phyloP scores from a whole-genome alignment of 2,113 vertebrate genomes.

The Chroicocephalus ridibundus region DNA sequence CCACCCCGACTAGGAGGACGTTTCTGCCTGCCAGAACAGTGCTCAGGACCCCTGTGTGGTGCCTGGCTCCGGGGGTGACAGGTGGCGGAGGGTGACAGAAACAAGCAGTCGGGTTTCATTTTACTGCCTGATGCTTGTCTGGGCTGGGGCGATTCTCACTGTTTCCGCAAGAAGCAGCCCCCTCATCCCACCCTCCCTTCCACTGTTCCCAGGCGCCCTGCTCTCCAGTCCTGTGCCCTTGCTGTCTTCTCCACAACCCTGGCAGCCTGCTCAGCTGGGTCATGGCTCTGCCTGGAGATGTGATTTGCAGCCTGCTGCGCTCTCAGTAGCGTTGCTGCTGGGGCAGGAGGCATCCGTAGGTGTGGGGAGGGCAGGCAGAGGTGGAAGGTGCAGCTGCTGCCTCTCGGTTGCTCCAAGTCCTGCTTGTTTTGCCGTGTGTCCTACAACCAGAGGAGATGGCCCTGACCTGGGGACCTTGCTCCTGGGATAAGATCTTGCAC shows the following conservation, averaged over 20 bases:
- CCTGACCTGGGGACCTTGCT: background rate
- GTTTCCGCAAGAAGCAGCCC: background rate
- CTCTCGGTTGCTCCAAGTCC: background rate
- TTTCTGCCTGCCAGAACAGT: rapidly evolving
- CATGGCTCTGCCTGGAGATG: background rate
- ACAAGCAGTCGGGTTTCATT: background rate
- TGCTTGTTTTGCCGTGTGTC: background rate
- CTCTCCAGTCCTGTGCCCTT: background rate
- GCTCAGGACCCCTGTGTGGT: rapidly evolving
- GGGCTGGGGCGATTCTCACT: background rate
- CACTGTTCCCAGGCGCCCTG: rapidly evolving
- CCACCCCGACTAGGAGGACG: background rate
- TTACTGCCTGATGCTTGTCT: background rate
- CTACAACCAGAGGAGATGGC: background rate
- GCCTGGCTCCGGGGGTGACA: background rate
- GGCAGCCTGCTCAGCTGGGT: background rate
- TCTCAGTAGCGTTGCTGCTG: too few relatives aligned
- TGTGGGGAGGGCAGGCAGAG: background rate
- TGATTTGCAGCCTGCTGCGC: background rate
- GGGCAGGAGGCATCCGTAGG: background rate
- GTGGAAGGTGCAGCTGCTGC: background rate
- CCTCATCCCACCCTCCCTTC: background rate
- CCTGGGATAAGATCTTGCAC: background rate
- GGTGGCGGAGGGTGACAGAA: background rate
- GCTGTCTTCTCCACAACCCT: background rate